A percentile compares a stretch with the other conserved stretches of the same genome.
Conservation (phyloP, 1,140 invertebrate genomes). For the Caenorhabditis briggsae region DNA sequence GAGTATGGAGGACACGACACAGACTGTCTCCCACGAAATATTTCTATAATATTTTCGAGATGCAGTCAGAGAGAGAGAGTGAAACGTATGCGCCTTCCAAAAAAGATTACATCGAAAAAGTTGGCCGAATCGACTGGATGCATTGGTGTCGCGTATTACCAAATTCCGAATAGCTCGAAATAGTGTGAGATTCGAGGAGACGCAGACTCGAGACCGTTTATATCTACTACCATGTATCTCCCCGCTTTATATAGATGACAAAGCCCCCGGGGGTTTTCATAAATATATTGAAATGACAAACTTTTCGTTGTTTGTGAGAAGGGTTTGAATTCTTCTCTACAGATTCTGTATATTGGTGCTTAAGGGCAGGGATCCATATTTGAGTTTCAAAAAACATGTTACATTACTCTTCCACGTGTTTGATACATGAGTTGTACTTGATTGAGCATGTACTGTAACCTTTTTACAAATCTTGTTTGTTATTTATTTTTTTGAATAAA, state of each 20-base stretch:
- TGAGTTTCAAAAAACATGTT: too few relatives aligned
- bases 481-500: too few relatives aligned
- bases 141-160: constrained; percentile 43
- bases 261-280: constrained; percentile 41
- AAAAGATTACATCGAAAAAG: constrained; percentile 54
- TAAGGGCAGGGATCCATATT: too few relatives aligned
- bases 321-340: not conserved
- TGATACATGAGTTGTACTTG: too few relatives aligned
- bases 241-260: constrained; percentile 47
- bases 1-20: not conserved
- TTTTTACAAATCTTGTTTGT: too few relatives aligned
- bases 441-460: too few relatives aligned
- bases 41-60: constrained; percentile 50
- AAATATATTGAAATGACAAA: constrained; percentile 50
- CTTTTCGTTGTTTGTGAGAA: not conserved
- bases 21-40: not conserved
- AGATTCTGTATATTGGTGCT: too few relatives aligned
- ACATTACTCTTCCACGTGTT: too few relatives aligned
- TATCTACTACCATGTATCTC: constrained; percentile 46
- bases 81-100: constrained; percentile 39
- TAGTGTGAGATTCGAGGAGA: not conserved
- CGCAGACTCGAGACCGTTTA: constrained; percentile 50
- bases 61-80: constrained; percentile 34
- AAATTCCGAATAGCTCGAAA: constrained; percentile 53
- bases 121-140: constrained; percentile 47